Evolutionary conservation across 1,140 invertebrate genomes (phyloP).

Genomic region (Phthorimaea operculella): DNA sequence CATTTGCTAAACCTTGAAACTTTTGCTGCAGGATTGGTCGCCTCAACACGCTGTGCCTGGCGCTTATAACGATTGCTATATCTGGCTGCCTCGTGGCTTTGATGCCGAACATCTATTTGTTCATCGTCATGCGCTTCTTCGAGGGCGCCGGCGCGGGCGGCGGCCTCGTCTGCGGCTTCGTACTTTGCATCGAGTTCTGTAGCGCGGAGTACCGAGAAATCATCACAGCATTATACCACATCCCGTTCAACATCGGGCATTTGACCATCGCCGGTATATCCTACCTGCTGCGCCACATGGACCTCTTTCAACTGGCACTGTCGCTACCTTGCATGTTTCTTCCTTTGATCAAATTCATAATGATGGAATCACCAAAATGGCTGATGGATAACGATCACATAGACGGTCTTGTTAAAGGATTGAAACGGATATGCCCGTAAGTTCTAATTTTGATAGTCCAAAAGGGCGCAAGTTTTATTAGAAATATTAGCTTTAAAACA

Average conservation of each 20-base stretch:
- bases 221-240: constrained; percentile 37
- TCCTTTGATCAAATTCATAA: constrained; percentile 27
- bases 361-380: constrained; percentile 52
- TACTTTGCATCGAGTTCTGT: constrained; percentile 38
- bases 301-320: constrained; percentile 37
- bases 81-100: constrained; percentile 31
- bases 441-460: neutral
- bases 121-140: constrained; percentile 32
- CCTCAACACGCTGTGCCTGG: constrained; percentile 22
- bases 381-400: constrained; percentile 36
- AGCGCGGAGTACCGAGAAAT: constrained; percentile 32
- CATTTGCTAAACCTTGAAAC: neutral
- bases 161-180: constrained; percentile 37
- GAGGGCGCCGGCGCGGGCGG: constrained; percentile 43
- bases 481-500: too few species aligned
- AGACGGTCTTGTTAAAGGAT: constrained; percentile 9
- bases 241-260: constrained; percentile 41
- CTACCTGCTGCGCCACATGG: constrained; percentile 38
- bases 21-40: constrained; percentile 35
- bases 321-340: constrained; percentile 38
- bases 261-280: constrained; percentile 40
- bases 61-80: constrained; percentile 25
- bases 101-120: constrained; percentile 30
- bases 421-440: neutral
- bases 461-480: too few species aligned